Conservation (phyloP, 2,888 invertebrate genomes). For the Archips crataeganus region DNA sequence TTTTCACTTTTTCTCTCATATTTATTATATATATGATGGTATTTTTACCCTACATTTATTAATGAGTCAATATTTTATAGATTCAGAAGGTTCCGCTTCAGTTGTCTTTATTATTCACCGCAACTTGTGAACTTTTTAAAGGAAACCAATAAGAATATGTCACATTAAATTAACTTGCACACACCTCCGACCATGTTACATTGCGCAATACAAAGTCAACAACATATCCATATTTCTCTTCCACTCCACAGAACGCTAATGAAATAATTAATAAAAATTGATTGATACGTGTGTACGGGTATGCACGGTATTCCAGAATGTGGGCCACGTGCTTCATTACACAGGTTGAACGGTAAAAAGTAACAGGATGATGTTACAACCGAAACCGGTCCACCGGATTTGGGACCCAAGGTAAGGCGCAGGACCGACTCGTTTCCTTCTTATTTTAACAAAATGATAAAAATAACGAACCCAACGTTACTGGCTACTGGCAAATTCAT, state of each 20-base stretch:
- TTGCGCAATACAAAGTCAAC: constrained; percentile 18
- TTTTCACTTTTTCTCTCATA: too few relatives aligned
- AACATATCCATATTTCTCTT: constrained; percentile 35
- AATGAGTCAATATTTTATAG: too few relatives aligned
- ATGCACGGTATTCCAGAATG: constrained; percentile 52
- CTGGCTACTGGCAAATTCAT: constrained; percentile 6
- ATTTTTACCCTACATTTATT: too few relatives aligned
- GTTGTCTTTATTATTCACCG: too few relatives aligned
- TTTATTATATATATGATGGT: too few relatives aligned
- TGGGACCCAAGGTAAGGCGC: constrained; percentile 59
- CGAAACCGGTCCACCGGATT: constrained; percentile 70
- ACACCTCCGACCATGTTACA: background rate
- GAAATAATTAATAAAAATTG: constrained; percentile 50
- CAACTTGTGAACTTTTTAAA: constrained; percentile 12
- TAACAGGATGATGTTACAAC: constrained; percentile 69
- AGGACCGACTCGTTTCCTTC: constrained; percentile 50
- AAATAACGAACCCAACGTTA: background rate
- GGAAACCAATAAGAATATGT: background rate
- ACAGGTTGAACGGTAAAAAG: constrained; percentile 73
- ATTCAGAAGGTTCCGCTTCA: too few relatives aligned
- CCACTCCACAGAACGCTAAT: constrained; percentile 40
- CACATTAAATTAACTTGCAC: constrained; percentile 20
- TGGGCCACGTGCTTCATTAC: constrained; percentile 56
- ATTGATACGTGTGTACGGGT: constrained; percentile 52
- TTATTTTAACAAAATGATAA: constrained; percentile 28